phyloP scores from a whole-genome alignment of 2,113 vertebrate species.

The Mandrillus leucophaeus region DNA sequence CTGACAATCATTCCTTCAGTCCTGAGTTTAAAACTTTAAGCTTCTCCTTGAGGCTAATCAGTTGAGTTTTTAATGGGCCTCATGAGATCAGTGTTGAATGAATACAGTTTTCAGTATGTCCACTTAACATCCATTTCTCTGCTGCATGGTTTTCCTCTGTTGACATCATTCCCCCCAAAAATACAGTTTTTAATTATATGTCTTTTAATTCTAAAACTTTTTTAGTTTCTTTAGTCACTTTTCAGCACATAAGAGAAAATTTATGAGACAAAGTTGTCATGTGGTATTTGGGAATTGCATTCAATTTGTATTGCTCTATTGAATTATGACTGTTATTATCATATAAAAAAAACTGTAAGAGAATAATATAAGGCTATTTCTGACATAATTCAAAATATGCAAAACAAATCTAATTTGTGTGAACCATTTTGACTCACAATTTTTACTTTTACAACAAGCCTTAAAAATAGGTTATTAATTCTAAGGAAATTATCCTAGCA shows the following conservation, averaged over 20 bases:
- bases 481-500: slow-evolving; percentile 16
- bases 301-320: neutral
- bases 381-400: slow-evolving; percentile 41
- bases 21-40: neutral
- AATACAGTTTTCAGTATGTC: neutral
- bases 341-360: neutral
- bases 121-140: neutral
- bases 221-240: neutral
- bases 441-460: slow-evolving; percentile 43
- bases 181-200: neutral
- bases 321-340: neutral
- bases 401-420: slow-evolving; percentile 50
- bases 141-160: neutral
- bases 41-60: neutral
- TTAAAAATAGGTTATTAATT: slow-evolving; percentile 38
- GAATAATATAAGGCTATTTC: slow-evolving; percentile 37
- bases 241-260: neutral
- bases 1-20: neutral
- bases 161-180: neutral
- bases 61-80: neutral
- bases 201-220: neutral
- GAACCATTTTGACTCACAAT: slow-evolving; percentile 32
- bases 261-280: neutral
- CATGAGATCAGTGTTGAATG: neutral
- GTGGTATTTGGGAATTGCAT: neutral